These are phyloP conservation scores for Nemurella pictetii DNA, from an alignment of 2,888 invertebrate species.

Conservation along the genomic window DNA sequence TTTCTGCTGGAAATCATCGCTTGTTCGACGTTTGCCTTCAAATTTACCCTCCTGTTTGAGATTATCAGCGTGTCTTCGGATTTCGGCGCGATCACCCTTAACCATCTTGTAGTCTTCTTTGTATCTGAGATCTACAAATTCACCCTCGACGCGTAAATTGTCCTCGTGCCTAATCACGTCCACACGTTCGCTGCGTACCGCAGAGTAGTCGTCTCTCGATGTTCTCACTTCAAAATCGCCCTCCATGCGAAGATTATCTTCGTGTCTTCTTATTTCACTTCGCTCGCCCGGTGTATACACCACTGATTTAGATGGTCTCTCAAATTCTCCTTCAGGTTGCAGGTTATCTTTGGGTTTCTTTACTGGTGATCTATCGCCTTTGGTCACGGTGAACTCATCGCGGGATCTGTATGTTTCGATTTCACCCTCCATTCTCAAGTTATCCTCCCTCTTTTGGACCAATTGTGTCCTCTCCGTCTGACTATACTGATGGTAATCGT, in stretches of 20 bases:
- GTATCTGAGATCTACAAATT: slow-evolving; percentile 50
- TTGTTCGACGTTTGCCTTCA: slow-evolving; percentile 37
- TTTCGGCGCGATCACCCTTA: slow-evolving; percentile 51
- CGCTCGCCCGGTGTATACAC: slow-evolving; percentile 49
- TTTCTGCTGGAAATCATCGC: slow-evolving; percentile 44
- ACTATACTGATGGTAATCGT: neutral
- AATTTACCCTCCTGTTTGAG: slow-evolving; percentile 61
- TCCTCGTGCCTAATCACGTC: slow-evolving; percentile 45
- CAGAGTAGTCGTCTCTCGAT: slow-evolving; percentile 59
- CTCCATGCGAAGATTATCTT: slow-evolving; percentile 48
- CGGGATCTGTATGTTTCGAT: slow-evolving; percentile 44
- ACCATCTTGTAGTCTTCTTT: slow-evolving; percentile 39
- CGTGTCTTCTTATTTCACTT: slow-evolving; percentile 45
- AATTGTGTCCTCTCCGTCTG: neutral
- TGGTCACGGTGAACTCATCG: slow-evolving; percentile 30
- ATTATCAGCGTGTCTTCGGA: slow-evolving; percentile 58
- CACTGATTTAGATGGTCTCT: slow-evolving; percentile 47
- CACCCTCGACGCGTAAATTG: slow-evolving; percentile 54
- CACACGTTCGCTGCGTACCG: slow-evolving; percentile 51
- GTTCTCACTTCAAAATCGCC: slow-evolving; percentile 55
- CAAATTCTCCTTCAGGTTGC: slow-evolving; percentile 53
- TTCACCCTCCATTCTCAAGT: slow-evolving; percentile 44
- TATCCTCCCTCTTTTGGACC: slow-evolving; percentile 38
- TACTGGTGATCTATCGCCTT: slow-evolving; percentile 44
- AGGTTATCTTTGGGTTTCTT: slow-evolving; percentile 48